Conservation (phyloP, 2,888 invertebrate genomes). For the Saturnia pavonia region DNA sequence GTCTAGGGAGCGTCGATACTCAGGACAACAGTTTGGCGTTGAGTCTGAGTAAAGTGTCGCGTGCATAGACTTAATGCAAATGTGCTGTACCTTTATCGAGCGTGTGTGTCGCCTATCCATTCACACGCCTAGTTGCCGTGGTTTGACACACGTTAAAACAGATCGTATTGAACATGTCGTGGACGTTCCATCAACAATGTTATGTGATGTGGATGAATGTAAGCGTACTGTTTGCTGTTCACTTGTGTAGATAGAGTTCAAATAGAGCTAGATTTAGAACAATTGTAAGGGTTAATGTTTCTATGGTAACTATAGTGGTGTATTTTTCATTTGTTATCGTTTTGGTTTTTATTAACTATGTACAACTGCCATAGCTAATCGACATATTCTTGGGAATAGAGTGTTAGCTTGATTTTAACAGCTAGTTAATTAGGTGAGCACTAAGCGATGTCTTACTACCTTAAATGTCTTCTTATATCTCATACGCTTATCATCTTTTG, state of each 20-base stretch:
- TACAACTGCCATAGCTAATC: neutral
- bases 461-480: neutral
- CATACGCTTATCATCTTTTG: neutral
- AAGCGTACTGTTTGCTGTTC: neutral
- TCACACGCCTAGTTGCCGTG: slow-evolving; percentile 12
- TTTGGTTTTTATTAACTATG: neutral
- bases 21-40: neutral
- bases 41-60: slow-evolving; percentile 24
- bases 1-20: neutral
- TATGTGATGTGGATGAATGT: neutral
- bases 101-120: slow-evolving; percentile 15
- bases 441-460: neutral
- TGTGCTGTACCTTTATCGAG: slow-evolving; percentile 33
- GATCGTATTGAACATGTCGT: slow-evolving; percentile 6
- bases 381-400: neutral
- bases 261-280: neutral
- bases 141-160: slow-evolving; percentile 1
- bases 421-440: neutral
- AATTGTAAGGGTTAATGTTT: neutral
- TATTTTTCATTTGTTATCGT: neutral
- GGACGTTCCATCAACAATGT: slow-evolving; percentile 3
- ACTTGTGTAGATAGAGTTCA: neutral
- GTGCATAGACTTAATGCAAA: slow-evolving; percentile 49
- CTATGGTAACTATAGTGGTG: neutral
- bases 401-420: neutral